phyloP scores from a whole-genome alignment of 2,113 vertebrate species.

The Onychostoma macrolepis region DNA sequence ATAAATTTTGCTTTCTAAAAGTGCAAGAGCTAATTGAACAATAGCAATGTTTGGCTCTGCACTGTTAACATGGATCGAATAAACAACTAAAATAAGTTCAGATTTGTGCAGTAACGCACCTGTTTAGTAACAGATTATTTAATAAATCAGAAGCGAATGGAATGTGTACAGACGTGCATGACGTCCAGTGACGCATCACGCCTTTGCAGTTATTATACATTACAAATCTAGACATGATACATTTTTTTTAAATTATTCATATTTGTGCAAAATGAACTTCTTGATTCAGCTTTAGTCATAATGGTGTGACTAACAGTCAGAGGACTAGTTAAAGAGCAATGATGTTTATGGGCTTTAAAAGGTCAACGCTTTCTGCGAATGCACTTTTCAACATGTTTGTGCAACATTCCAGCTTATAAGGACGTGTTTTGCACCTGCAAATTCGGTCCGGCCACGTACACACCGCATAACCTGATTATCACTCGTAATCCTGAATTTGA shows the following conservation, averaged over 20 bases:
- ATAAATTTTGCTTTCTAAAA: conserved; percentile 50
- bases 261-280: not conserved
- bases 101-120: not conserved
- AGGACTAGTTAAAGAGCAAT: conserved; percentile 2
- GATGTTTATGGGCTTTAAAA: not conserved
- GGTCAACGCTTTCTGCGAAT: conserved; percentile 40
- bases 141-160: not conserved
- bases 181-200: not conserved
- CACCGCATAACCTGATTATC: not conserved
- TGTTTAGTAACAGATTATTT: not conserved
- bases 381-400: conserved; percentile 66
- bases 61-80: conserved; percentile 39
- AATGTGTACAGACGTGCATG: conserved; percentile 26
- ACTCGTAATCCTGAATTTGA: not conserved
- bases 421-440: conserved; percentile 56
- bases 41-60: conserved; percentile 57
- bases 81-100: not conserved
- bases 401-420: conserved; percentile 65
- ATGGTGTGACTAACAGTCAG: not conserved
- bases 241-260: not conserved
- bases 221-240: not conserved
- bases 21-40: conserved; percentile 52
- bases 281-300: not conserved
- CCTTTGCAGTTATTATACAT: not conserved
- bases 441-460: not conserved